A percentile compares a stretch with the other conserved stretches of the same genome.
Conservation (phyloP, 1,140 invertebrate genomes). For the Euglossa dilemma region DNA sequence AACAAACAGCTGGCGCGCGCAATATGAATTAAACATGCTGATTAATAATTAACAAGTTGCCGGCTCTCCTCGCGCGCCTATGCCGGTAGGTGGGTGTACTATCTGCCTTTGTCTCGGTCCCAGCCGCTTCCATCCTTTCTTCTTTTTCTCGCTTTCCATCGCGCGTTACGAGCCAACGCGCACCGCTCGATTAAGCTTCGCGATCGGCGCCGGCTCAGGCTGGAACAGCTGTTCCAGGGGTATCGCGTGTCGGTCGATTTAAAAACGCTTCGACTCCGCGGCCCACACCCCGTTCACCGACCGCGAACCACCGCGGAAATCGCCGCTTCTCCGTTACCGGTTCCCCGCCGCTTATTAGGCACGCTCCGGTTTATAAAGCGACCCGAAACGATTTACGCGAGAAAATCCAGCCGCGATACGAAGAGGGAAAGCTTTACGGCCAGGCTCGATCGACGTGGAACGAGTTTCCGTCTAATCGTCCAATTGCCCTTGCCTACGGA, state of each 20-base stretch:
- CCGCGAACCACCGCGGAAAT: neutral
- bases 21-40: conserved; percentile 81
- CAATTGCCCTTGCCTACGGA: neutral
- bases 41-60: conserved; percentile 81
- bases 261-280: conserved; percentile 9
- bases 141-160: neutral
- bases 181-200: conserved; percentile 56
- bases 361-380: neutral
- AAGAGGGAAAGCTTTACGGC: too few species aligned
- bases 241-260: conserved; percentile 47
- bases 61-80: conserved; percentile 61
- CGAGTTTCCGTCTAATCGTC: neutral
- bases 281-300: neutral
- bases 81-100: conserved; percentile 61
- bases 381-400: neutral
- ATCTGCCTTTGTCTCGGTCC: conserved; percentile 28
- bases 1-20: conserved; percentile 79
- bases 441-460: too few species aligned
- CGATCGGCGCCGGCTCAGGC: conserved; percentile 34
- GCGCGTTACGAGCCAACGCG: conserved; percentile 27
- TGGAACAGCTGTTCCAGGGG: conserved; percentile 32
- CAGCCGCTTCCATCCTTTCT: neutral
- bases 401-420: too few species aligned
- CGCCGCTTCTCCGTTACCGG: neutral
- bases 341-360: neutral